Base-by-base conservation (phyloP, 2,113 vertebrate genomes). In the Halcyon senegalensis region DNA sequence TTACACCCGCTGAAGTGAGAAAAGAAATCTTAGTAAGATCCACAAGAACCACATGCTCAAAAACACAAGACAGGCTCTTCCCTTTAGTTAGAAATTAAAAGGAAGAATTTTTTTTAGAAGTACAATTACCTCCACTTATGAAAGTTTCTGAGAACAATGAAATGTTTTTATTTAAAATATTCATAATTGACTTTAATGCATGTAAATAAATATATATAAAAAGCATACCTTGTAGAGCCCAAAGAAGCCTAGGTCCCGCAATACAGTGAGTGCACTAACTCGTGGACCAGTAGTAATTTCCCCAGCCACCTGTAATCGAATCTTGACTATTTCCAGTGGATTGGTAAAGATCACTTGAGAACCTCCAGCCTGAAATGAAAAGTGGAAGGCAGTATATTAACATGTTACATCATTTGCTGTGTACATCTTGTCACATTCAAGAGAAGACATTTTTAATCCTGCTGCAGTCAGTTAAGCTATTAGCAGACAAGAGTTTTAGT, bases 331-430 rank as follows among this genome's bases (percentile, higher is more conserved):
- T 97, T 99, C 99, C 97, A 99, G 96, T 39, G 99, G 99, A 95
- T 99, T 99, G 91, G 99, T 99, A 95, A 99, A 99, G 92, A 99
- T 99, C 70, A 99, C 99, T 97, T 99, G 99, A 94, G 99, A 99
- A 63, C 98, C 99, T 96, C 99, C 99, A 63, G 99, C 99, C 99
- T 99, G 96, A 59, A 97, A 90, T 66, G 55, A 63, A 75, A 91
- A 90, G 72, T 43, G 58, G 53, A 87, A 78, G 78, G 50, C 59
- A 92, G 23, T 16, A 67, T 21, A n/a, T 90, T 72, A 92, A 68
- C 15, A 4, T 3, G 7, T 11, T 53, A n/a, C 11, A 41, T 59
- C 39, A 55, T 76, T 72, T 46, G 25, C 63, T 72, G 13, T 2
- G 5, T 46, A 67, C 1, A 2, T 58, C 44, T 19, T 68, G 16